Evolutionary conservation across 1,140 invertebrate species (phyloP).

Genomic region (Plodia interpunctella): DNA sequence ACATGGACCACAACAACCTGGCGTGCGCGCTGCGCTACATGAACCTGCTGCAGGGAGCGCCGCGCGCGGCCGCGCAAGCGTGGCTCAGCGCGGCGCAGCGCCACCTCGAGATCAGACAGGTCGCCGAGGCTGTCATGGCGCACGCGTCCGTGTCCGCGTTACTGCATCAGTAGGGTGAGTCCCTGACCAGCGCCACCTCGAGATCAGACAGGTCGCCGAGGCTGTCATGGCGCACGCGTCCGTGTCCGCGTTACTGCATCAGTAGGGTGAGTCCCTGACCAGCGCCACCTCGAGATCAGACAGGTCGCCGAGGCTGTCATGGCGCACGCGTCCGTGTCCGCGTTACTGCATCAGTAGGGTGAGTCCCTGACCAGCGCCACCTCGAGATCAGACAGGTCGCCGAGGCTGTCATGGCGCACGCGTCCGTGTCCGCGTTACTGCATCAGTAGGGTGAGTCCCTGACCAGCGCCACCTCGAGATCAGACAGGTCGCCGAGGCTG

Average conservation of each 20-base stretch:
- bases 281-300: conserved; percentile 84
- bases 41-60: conserved; percentile 91
- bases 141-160: conserved; percentile 87
- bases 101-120: conserved; percentile 93
- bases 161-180: conserved; percentile 49
- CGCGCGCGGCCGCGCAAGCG: conserved; percentile 86
- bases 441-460: conserved; percentile 77
- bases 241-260: conserved; percentile 47
- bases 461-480: conserved; percentile 84
- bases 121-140: conserved; percentile 90
- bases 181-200: conserved; percentile 83
- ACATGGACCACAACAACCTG: conserved; percentile 91
- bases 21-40: conserved; percentile 91
- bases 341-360: conserved; percentile 82
- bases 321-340: conserved; percentile 88
- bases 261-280: not conserved
- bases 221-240: conserved; percentile 91
- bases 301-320: conserved; percentile 93
- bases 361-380: conserved; percentile 48
- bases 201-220: conserved; percentile 93
- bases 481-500: conserved; percentile 90
- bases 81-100: conserved; percentile 92
- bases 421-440: conserved; percentile 83
- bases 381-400: conserved; percentile 95
- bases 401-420: conserved; percentile 91